These are phyloP conservation scores for Homarus americanus DNA, from an alignment of 1,140 invertebrate genomes.

Conservation along the genomic window DNA sequence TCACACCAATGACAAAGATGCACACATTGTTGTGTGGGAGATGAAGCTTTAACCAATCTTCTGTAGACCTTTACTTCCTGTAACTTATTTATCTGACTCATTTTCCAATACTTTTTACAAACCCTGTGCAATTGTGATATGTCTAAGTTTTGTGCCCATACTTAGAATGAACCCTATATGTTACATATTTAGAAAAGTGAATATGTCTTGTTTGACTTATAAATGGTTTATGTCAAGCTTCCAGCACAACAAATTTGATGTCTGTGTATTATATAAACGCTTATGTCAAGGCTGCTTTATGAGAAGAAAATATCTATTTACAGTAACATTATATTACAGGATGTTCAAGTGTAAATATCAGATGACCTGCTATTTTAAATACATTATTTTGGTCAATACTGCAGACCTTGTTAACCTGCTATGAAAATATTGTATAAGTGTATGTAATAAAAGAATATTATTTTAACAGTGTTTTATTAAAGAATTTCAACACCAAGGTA, in stretches of 20 bases:
- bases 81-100: constrained; percentile 54
- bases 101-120: constrained; percentile 47
- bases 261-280: constrained; percentile 42
- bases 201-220: constrained; percentile 31
- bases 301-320: constrained; percentile 59
- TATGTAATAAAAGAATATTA: constrained; percentile 39
- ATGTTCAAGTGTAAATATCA: constrained; percentile 67
- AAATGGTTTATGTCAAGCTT: constrained; percentile 52
- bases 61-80: constrained; percentile 37
- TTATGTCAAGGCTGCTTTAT: constrained; percentile 55
- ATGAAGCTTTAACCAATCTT: constrained; percentile 85
- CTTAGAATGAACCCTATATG: constrained; percentile 41
- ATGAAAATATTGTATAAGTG: constrained; percentile 49
- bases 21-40: constrained; percentile 93
- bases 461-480: background rate
- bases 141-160: constrained; percentile 48
- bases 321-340: constrained; percentile 47
- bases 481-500: no score
- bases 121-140: constrained; percentile 63
- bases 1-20: constrained; percentile 86
- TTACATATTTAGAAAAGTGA: constrained; percentile 43
- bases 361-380: constrained; percentile 67
- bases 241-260: constrained; percentile 31
- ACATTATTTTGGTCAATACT: constrained; percentile 67
- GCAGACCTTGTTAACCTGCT: constrained; percentile 47